phyloP scores from a whole-genome alignment of 1,140 invertebrate genomes.

The Elymnias hypermnestra region DNA sequence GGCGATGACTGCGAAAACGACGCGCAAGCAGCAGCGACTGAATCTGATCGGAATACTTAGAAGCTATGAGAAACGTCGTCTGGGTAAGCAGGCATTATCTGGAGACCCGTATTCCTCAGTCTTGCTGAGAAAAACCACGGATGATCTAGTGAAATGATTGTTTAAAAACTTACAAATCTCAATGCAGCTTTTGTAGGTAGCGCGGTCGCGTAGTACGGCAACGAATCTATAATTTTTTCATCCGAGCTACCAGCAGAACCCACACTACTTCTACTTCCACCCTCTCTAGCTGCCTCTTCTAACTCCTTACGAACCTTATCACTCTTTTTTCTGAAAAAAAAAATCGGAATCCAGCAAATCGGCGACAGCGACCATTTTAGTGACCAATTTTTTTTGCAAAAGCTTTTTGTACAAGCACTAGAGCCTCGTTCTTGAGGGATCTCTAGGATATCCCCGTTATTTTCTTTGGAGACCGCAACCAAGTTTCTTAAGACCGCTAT shows the following conservation, averaged over 20 bases:
- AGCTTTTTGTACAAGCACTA: slow-evolving; percentile 15
- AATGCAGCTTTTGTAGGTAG: slow-evolving; percentile 84
- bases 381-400: slow-evolving; percentile 4
- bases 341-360: too few species aligned
- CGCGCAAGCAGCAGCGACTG: too few species aligned
- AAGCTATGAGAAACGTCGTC: too few species aligned
- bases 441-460: not conserved
- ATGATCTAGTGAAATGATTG: too few species aligned
- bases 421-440: not conserved
- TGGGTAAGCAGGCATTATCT: too few species aligned
- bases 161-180: slow-evolving; percentile 90
- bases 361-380: too few species aligned
- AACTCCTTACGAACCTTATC: slow-evolving; percentile 92
- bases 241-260: slow-evolving; percentile 49
- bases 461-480: slow-evolving; percentile 11
- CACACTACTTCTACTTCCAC: slow-evolving; percentile 61
- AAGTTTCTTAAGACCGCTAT: too few species aligned
- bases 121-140: too few species aligned
- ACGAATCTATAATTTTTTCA: slow-evolving; percentile 56
- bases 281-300: slow-evolving; percentile 89
- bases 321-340: slow-evolving; percentile 86
- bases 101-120: too few species aligned
- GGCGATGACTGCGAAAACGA: too few species aligned
- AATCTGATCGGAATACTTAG: too few species aligned
- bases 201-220: slow-evolving; percentile 74